Evolutionary conservation across 2,113 vertebrate genomes (phyloP).

Genomic region (Baryphthengus martii): DNA sequence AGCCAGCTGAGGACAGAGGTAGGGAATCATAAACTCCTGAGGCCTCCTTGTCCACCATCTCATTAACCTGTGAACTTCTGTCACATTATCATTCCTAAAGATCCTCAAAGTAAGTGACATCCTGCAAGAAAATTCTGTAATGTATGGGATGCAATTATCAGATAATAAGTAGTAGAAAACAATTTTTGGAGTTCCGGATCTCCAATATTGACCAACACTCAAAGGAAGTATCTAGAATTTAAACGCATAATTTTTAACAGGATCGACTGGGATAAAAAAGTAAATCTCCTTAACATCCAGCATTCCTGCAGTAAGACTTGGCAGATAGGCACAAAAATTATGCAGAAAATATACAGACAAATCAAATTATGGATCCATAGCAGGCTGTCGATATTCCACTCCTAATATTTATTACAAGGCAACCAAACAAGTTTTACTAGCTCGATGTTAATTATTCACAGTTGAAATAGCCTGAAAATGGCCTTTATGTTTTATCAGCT

Average conservation of each 20-base stretch:
- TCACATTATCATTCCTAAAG: background rate
- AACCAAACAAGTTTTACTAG: background rate
- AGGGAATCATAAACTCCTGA: background rate
- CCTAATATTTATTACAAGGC: background rate
- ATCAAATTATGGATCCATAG: background rate
- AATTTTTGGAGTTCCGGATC: background rate
- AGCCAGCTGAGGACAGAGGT: background rate
- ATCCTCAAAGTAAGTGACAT: background rate
- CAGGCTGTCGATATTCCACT: background rate
- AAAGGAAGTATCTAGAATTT: background rate
- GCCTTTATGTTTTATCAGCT: background rate
- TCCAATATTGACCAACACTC: background rate
- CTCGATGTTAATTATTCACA: background rate
- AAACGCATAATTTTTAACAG: background rate
- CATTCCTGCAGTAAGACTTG: background rate
- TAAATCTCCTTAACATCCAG: background rate
- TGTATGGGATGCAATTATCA: background rate
- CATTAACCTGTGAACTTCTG: background rate
- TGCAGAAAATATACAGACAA: background rate
- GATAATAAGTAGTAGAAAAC: background rate
- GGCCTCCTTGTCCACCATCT: background rate
- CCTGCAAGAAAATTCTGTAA: background rate
- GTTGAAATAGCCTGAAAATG: background rate
- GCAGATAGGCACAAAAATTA: background rate
- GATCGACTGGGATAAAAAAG: background rate